phyloP scores from a whole-genome alignment of 2,113 vertebrate species.

The Archocentrus centrarchus region DNA sequence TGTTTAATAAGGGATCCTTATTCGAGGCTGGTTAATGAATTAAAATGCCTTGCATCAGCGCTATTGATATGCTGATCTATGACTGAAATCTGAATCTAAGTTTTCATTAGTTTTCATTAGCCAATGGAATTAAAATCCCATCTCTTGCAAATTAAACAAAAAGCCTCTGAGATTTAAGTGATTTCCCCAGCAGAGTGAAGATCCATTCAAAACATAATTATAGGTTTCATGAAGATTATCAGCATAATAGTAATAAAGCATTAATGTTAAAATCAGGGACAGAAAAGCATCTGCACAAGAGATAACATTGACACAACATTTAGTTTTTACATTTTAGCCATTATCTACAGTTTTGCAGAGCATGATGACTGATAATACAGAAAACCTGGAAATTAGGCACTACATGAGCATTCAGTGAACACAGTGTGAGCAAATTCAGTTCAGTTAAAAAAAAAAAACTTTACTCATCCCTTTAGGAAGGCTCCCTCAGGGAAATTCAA shows the following conservation, averaged over 20 bases:
- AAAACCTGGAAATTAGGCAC: neutral
- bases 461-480: no score
- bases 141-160: constrained; percentile 56
- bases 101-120: constrained; percentile 67
- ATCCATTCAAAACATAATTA: constrained; percentile 64
- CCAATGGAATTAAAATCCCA: constrained; percentile 63
- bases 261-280: constrained; percentile 26
- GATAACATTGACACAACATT: constrained; percentile 24
- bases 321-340: constrained; percentile 13
- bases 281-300: constrained; percentile 31
- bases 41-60: constrained; percentile 27
- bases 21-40: constrained; percentile 25
- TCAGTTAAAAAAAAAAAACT: no score
- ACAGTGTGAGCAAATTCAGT: neutral
- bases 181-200: constrained; percentile 53
- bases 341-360: constrained; percentile 11
- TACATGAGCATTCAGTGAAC: neutral
- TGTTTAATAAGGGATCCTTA: constrained; percentile 15
- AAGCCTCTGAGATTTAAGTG: constrained; percentile 63
- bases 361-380: constrained; percentile 9
- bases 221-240: constrained; percentile 58
- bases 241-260: constrained; percentile 50
- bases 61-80: constrained; percentile 58
- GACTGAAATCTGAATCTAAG: constrained; percentile 50
- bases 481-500: no score